These are phyloP conservation scores for Tamias sibiricus DNA, from an alignment of 2,113 vertebrate genomes.

Conservation along the genomic window DNA sequence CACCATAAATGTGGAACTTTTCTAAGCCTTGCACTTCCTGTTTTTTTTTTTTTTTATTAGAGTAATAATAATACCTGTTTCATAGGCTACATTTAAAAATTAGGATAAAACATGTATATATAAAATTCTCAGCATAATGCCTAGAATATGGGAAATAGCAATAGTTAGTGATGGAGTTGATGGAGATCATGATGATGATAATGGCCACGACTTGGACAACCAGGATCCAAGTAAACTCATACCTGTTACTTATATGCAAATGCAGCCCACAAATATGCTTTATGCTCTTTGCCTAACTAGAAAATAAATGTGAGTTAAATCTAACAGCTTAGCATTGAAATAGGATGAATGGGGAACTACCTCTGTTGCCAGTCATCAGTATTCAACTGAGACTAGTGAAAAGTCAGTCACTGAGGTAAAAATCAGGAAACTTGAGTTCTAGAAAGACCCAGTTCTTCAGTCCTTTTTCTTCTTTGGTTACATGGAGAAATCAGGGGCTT, in stretches of 20 bases:
- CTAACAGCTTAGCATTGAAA: not conserved
- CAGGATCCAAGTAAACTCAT: not conserved
- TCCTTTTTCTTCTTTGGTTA: slow-evolving; percentile 25
- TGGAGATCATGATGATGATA: not conserved
- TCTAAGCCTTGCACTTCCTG: not conserved
- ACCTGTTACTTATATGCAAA: not conserved
- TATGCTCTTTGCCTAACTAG: not conserved
- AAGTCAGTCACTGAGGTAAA: not conserved
- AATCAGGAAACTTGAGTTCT: not conserved
- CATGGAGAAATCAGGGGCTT: not conserved
- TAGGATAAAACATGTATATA: not conserved
- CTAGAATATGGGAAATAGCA: not conserved
- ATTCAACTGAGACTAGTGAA: not conserved
- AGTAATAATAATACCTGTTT: not conserved
- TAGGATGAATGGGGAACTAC: not conserved
- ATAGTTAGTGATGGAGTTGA: not conserved
- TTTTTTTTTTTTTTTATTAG: not conserved
- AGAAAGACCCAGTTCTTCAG: not conserved
- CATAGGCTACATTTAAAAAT: not conserved
- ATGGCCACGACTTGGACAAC: not conserved
- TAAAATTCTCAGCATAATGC: not conserved
- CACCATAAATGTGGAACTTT: not conserved
- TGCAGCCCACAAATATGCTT: not conserved
- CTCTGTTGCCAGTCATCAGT: not conserved
- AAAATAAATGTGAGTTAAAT: not conserved